Evolutionary conservation across 2,797 vertebrate genomes (phyloP).

Genomic region (Hydrophis major): DNA sequence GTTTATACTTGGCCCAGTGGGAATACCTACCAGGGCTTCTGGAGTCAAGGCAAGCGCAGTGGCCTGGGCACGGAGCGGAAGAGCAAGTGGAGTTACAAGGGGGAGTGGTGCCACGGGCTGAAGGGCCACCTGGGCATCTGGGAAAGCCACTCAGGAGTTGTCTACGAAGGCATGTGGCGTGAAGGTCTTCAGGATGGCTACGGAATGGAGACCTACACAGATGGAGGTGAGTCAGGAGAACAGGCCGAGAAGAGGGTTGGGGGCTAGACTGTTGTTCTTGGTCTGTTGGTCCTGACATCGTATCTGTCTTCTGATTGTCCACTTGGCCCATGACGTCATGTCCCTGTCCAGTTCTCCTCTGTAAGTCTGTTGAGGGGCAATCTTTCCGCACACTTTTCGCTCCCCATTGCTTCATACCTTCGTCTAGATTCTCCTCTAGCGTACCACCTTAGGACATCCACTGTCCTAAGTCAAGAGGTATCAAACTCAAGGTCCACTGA

Average conservation of each 20-base stretch:
- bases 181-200: conserved; percentile 72
- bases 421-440: too few species aligned
- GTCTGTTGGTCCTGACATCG: not conserved
- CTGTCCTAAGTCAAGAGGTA: too few species aligned
- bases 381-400: too few species aligned
- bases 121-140: conserved; percentile 70
- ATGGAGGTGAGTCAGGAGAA: conserved; percentile 65
- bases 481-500: too few species aligned
- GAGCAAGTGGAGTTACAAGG: conserved; percentile 70
- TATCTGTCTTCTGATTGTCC: not conserved
- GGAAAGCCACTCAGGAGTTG: conserved; percentile 70
- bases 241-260: not conserved
- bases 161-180: conserved; percentile 71
- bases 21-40: conserved; percentile 71
- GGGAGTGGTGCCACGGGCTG: conserved; percentile 71
- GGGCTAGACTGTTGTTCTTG: rapidly evolving
- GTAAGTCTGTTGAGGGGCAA: too few species aligned
- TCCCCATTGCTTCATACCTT: not conserved
- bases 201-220: conserved; percentile 72
- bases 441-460: too few species aligned
- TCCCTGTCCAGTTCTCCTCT: not conserved
- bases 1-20: too few species aligned
- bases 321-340: not conserved
- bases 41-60: conserved; percentile 71
- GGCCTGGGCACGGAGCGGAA: conserved; percentile 72